These are phyloP conservation scores for Danaus plexippus DNA, from an alignment of 1,140 invertebrate species.

Conservation along the genomic window DNA sequence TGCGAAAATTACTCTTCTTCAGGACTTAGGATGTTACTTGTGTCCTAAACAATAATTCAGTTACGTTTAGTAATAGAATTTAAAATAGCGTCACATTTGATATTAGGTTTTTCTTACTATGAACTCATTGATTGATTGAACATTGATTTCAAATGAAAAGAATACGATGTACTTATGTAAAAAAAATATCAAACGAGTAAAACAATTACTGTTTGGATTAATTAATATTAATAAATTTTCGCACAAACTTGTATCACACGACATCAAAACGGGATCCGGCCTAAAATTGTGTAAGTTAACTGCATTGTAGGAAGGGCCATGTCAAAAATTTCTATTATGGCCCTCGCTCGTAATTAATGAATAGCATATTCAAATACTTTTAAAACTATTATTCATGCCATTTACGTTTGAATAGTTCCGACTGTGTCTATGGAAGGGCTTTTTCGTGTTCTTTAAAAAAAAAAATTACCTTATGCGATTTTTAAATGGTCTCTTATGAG, in stretches of 20 bases:
- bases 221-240: too few relatives aligned
- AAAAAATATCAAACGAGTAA: too few relatives aligned
- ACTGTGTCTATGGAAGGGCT: slow-evolving; percentile 58
- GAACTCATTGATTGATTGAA: too few relatives aligned
- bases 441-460: slow-evolving; percentile 59
- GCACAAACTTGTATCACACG: not conserved
- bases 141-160: too few relatives aligned
- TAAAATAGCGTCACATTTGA: too few relatives aligned
- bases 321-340: slow-evolving; percentile 70
- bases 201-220: too few relatives aligned
- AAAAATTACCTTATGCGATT: slow-evolving; percentile 53
- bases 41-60: too few relatives aligned
- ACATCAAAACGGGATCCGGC: slow-evolving; percentile 28
- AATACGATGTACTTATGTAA: too few relatives aligned
- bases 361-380: slow-evolving; percentile 70
- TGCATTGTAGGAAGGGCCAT: slow-evolving; percentile 63
- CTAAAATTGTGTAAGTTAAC: slow-evolving; percentile 61
- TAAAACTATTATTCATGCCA: slow-evolving; percentile 71
- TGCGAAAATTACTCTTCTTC: too few relatives aligned
- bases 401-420: slow-evolving; percentile 67
- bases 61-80: too few relatives aligned
- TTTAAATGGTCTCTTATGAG: slow-evolving; percentile 40
- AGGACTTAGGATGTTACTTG: too few relatives aligned
- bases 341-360: slow-evolving; percentile 64
- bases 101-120: too few relatives aligned